Conservation (phyloP, 1,140 invertebrate species). For the Copidosoma floridanum region DNA sequence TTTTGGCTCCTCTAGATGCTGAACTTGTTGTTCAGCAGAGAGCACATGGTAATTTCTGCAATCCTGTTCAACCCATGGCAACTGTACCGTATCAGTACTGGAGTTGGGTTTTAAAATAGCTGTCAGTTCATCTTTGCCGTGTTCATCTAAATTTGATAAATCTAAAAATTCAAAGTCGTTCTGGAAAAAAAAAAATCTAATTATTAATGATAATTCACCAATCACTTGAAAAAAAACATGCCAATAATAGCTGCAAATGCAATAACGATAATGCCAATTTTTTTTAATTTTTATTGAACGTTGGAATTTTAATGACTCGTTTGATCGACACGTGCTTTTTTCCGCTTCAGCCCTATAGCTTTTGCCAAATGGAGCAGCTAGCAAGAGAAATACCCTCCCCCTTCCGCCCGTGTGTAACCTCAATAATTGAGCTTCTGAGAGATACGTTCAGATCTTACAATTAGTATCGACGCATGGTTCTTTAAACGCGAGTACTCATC, state of each 20-base stretch:
- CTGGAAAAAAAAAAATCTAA: too few relatives aligned
- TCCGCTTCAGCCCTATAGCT: not conserved
- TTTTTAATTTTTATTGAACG: not conserved
- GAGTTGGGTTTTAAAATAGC: conserved; percentile 41
- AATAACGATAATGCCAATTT: too few relatives aligned
- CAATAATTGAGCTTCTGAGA: too few relatives aligned
- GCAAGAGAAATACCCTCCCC: too few relatives aligned
- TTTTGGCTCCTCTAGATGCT: conserved; percentile 34
- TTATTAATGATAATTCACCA: too few relatives aligned
- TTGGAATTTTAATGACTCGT: not conserved
- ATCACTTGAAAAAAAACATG: too few relatives aligned
- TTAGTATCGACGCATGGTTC: too few relatives aligned
- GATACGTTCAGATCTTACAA: too few relatives aligned
- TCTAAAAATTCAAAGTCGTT: conserved; percentile 51
- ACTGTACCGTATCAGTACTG: conserved; percentile 41
- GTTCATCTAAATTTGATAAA: conserved; percentile 47
- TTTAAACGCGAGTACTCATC: too few relatives aligned
- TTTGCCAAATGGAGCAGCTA: conserved; percentile 5
- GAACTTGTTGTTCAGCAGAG: conserved; percentile 26
- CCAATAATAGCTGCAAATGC: too few relatives aligned
- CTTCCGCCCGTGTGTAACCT: conserved; percentile 3
- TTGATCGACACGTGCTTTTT: not conserved
- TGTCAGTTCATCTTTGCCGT: conserved; percentile 42
- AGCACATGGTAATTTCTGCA: conserved; percentile 29
- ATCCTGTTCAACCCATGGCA: conserved; percentile 49